Evolutionary conservation across 2,888 invertebrate genomes (phyloP).

Genomic region (Trissoscelio sp.): DNA sequence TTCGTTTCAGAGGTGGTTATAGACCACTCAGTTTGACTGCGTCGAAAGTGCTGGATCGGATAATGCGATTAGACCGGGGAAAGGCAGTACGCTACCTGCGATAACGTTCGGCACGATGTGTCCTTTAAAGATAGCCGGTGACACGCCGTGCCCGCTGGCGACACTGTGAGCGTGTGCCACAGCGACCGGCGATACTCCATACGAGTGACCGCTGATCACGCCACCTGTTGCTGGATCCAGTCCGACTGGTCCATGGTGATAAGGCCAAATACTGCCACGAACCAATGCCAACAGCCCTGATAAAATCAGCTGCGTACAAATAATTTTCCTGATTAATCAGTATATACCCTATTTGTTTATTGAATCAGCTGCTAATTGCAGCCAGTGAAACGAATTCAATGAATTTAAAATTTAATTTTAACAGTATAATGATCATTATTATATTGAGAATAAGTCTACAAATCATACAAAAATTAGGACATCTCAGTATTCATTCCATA

Average conservation of each 20-base stretch:
- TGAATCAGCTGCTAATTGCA: not conserved
- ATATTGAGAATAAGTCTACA: too few relatives aligned
- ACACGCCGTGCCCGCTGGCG: conserved; percentile 64
- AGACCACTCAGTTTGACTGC: conserved; percentile 15
- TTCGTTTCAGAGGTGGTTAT: not conserved
- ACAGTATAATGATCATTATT: too few relatives aligned
- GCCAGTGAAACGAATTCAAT: not conserved
- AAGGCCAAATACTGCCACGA: conserved; percentile 74
- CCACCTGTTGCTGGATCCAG: conserved; percentile 74
- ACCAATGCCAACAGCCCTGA: conserved; percentile 61
- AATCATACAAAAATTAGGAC: too few relatives aligned
- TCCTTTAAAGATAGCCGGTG: conserved; percentile 66
- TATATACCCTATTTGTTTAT: too few relatives aligned
- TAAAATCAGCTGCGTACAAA: conserved; percentile 55
- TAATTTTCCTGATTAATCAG: conserved; percentile 12
- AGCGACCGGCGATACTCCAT: conserved; percentile 56
- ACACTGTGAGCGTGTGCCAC: conserved; percentile 54
- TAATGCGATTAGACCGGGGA: conserved; percentile 28
- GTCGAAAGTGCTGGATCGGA: conserved; percentile 10
- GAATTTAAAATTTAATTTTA: too few relatives aligned
- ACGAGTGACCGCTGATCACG: conserved; percentile 63
- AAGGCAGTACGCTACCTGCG: conserved; percentile 52
- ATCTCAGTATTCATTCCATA: too few relatives aligned
- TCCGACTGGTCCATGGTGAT: conserved; percentile 70
- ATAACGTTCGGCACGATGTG: conserved; percentile 55